phyloP scores from a whole-genome alignment of 2,113 vertebrate genomes.

The Thinocorus orbignyianus region DNA sequence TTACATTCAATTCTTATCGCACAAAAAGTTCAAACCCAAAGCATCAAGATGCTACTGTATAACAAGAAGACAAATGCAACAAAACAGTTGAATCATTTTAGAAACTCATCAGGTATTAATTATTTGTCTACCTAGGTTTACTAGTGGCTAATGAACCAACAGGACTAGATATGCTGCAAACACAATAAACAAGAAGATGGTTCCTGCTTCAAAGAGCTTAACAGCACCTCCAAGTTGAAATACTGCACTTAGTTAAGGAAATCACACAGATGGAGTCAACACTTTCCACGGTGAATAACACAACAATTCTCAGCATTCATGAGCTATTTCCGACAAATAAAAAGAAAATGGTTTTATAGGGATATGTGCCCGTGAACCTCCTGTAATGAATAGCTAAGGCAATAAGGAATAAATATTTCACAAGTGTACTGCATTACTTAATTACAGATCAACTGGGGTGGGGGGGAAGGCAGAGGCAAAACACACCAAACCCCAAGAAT shows the following conservation, averaged over 20 bases:
- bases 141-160: background rate
- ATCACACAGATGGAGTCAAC: background rate
- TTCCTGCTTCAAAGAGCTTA: background rate
- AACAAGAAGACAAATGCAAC: conserved; percentile 10
- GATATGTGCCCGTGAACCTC: background rate
- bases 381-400: background rate
- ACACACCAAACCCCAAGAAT: background rate
- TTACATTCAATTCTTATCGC: background rate
- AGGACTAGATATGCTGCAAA: background rate
- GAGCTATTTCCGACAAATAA: background rate
- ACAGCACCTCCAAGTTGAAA: background rate
- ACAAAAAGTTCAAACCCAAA: background rate
- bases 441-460: background rate
- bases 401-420: conserved; percentile 22
- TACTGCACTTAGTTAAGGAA: background rate
- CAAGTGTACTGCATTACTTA: background rate
- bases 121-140: background rate
- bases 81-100: background rate
- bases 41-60: background rate
- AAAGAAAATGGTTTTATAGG: background rate
- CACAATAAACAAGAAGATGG: background rate
- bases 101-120: background rate
- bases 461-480: accelerated
- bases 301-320: background rate
- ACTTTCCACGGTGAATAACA: background rate